Base-by-base conservation (phyloP, 2,888 invertebrate species). In the Stratiomys singularior region DNA sequence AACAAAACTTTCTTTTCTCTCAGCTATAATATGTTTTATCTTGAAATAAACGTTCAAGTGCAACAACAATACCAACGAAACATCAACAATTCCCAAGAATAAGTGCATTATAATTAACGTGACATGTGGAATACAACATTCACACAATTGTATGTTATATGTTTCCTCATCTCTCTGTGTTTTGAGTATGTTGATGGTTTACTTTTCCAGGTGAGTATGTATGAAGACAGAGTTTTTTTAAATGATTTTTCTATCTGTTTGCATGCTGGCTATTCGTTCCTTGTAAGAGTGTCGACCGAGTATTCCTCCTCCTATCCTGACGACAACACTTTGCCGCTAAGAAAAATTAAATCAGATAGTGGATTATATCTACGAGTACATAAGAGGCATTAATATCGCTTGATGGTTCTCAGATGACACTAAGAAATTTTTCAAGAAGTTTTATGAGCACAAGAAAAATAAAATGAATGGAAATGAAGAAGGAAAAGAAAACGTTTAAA, bases 321-420 rank as follows among this genome's bases (percentile, higher is more conserved):
- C 37, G 37, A 37, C 37, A 9, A 37, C 37, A 5, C 37, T 37
- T 37, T 37, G 37, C 37, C 37, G 37, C 37, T 37, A 37, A 37
- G 9, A 9, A 5, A 9, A 37, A 37, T 37, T 37, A 37, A 37
- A 37, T 37, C 37, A 37, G 3, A 9, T 9, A 37, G 37, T 9
- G 64, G 30, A 64, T 30, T 64, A n/a, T 11, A 64, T 28, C n/a
- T 11, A 28, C 23, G 28, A 2, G 27, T 23, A 23, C 44, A 47
- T 9, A 69, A 69, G 30, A 69, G 69, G 69, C 23, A 69, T 69
- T 69, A 69, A 69, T 69, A 46, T 69, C 69, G 46, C 27, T 69
- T 69, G 69, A 46, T 69, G 69, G n/a, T 69, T 69, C 47, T 69
- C 23, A 44, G 69, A 46, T 69, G 47, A 69, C 47, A 47, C 69